Percentiles rank a stretch among this genome's conserved stretches.
These are phyloP conservation scores for Equus quagga DNA, from an alignment of 2,113 vertebrate species.

Conservation along the genomic window DNA sequence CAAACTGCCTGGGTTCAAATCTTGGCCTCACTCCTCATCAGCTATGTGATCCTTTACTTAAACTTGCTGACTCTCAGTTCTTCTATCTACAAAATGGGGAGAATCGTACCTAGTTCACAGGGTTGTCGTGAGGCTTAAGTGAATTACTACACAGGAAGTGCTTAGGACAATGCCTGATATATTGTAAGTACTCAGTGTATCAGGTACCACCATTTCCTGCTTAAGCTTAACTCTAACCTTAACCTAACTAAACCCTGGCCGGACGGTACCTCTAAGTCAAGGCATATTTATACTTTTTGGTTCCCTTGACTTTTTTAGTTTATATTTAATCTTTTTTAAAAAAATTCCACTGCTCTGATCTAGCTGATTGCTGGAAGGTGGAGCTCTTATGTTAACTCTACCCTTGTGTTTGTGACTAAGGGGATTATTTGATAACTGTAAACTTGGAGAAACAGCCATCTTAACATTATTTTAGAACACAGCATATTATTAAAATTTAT, in stretches of 20 bases:
- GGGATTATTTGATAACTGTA: not conserved
- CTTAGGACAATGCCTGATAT: not conserved
- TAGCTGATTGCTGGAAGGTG: not conserved
- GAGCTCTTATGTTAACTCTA: not conserved
- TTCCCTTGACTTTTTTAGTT: not conserved
- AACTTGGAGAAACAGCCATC: not conserved
- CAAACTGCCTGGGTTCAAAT: not conserved
- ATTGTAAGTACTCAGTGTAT: not conserved
- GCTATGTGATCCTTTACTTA: not conserved
- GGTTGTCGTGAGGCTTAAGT: not conserved
- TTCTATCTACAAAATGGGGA: not conserved
- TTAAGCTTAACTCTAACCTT: not conserved
- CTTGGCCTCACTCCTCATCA: not conserved
- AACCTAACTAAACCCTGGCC: not conserved
- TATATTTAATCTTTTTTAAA: not conserved
- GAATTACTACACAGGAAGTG: not conserved
- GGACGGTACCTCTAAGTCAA: not conserved
- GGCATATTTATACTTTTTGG: not conserved
- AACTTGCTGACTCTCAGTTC: not conserved
- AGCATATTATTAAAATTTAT: not conserved
- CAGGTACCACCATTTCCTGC: not conserved
- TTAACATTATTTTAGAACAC: conserved; percentile 15
- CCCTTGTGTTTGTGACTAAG: not conserved
- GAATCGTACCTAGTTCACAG: not conserved
- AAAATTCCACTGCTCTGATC: not conserved